These are phyloP conservation scores for Drosophila hawaiiensis DNA, from an alignment of 2,888 invertebrate species.

Conservation along the genomic window DNA sequence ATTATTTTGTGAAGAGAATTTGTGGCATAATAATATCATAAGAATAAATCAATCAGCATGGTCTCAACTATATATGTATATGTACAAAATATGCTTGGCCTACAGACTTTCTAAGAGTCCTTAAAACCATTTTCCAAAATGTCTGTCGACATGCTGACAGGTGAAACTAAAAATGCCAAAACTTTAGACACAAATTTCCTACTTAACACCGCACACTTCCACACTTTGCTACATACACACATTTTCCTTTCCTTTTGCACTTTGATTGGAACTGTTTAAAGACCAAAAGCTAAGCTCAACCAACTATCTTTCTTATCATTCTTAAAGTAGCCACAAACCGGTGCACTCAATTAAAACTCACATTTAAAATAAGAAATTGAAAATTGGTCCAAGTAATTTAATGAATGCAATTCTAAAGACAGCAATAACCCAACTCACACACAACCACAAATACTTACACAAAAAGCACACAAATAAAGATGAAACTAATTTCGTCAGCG, in stretches of 20 bases:
- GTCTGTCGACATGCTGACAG: conserved; percentile 14
- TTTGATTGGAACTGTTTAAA: conserved; percentile 34
- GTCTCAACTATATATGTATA: conserved; percentile 11
- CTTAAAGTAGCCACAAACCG: conserved; percentile 46
- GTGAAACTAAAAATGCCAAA: conserved; percentile 12
- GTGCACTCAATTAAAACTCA: conserved; percentile 30
- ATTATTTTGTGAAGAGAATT: conserved; percentile 78
- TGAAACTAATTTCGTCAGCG: conserved; percentile 12
- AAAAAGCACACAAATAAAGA: conserved; percentile 20
- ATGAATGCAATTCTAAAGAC: conserved; percentile 32
- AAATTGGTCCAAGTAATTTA: conserved; percentile 17
- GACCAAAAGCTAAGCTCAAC: conserved; percentile 10
- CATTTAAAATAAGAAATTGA: conserved; percentile 2
- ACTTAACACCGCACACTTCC: conserved; percentile 30
- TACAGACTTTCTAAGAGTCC: neutral
- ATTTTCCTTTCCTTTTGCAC: conserved; percentile 53
- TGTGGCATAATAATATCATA: conserved; percentile 54
- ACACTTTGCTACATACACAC: conserved; percentile 32
- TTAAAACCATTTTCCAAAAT: neutral
- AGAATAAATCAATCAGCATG: conserved; percentile 43
- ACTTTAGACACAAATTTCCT: conserved; percentile 25
- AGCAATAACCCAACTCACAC: conserved; percentile 14
- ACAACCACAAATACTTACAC: conserved; percentile 9
- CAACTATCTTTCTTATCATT: conserved; percentile 35
- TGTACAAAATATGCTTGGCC: conserved; percentile 3